Conservation (phyloP, 2,888 invertebrate species). For the Tupiocoris notatus region DNA sequence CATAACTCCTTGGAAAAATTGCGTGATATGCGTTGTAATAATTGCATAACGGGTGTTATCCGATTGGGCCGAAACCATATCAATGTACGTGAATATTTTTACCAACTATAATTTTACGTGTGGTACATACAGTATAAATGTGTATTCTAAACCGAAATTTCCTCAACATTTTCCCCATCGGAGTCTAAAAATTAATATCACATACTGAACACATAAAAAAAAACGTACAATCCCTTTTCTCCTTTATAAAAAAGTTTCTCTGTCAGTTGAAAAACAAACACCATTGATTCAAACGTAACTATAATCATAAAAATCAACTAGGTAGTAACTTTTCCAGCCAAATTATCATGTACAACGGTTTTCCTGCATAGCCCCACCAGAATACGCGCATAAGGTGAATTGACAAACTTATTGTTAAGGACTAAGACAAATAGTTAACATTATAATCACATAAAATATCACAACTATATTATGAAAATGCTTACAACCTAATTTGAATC, state of each 20-base stretch:
- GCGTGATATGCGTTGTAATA: neutral
- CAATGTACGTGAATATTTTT: too few species aligned
- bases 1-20: neutral
- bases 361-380: neutral
- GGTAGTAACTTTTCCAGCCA: neutral
- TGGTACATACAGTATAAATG: neutral
- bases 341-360: neutral
- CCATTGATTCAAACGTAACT: conserved; percentile 28
- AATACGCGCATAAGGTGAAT: neutral
- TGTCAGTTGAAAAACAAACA: neutral
- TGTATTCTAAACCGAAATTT: neutral
- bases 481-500: conserved; percentile 38
- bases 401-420: neutral
- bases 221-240: conserved; percentile 26
- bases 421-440: conserved; percentile 41
- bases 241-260: conserved; percentile 24
- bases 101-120: too few species aligned
- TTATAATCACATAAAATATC: conserved; percentile 47
- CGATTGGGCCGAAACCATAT: too few species aligned
- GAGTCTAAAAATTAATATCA: conserved; percentile 48
- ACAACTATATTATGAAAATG: conserved; percentile 45
- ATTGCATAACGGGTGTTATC: too few species aligned
- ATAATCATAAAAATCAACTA: conserved; percentile 12
- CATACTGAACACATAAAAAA: conserved; percentile 48
- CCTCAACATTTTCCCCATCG: neutral